Evolutionary conservation across 2,888 invertebrate species (phyloP).

Genomic region (Hyles lineata): DNA sequence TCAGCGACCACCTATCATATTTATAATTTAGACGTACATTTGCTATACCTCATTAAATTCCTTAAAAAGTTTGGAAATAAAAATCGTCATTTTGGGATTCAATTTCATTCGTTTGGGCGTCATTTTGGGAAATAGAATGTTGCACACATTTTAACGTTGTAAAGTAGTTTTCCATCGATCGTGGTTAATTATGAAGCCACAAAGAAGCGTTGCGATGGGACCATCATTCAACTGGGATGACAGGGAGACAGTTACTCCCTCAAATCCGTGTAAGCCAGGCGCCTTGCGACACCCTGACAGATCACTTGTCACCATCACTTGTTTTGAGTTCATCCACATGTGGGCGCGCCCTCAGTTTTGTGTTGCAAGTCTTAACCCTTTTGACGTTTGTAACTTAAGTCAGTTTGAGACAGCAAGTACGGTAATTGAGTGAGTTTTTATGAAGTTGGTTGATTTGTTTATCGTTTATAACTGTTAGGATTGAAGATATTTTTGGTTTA

Average conservation of each 20-base stretch:
- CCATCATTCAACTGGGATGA: slow-evolving; percentile 66
- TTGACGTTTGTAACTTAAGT: background rate
- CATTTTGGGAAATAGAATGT: background rate
- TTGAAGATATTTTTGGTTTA: too few relatives aligned
- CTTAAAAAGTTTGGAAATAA: too few relatives aligned
- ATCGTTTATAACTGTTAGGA: too few relatives aligned
- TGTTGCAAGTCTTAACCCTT: background rate
- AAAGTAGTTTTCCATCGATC: background rate
- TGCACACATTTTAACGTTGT: background rate
- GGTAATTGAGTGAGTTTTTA: too few relatives aligned
- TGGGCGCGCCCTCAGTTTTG: background rate
- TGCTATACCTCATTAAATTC: too few relatives aligned
- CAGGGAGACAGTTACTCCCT: slow-evolving; percentile 49
- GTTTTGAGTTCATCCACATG: slow-evolving; percentile 29
- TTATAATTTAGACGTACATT: too few relatives aligned
- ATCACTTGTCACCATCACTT: slow-evolving; percentile 64
- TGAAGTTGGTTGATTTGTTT: too few relatives aligned
- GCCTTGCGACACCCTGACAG: slow-evolving; percentile 51
- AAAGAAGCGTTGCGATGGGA: slow-evolving; percentile 36
- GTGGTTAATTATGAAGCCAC: slow-evolving; percentile 18
- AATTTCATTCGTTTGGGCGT: background rate
- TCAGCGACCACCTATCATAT: too few relatives aligned
- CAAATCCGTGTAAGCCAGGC: slow-evolving; percentile 67
- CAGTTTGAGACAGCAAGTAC: too few relatives aligned
- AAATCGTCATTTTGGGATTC: background rate